These are phyloP conservation scores for Chrysochloris asiatica DNA, from an alignment of 2,113 vertebrate genomes.

Conservation along the genomic window DNA sequence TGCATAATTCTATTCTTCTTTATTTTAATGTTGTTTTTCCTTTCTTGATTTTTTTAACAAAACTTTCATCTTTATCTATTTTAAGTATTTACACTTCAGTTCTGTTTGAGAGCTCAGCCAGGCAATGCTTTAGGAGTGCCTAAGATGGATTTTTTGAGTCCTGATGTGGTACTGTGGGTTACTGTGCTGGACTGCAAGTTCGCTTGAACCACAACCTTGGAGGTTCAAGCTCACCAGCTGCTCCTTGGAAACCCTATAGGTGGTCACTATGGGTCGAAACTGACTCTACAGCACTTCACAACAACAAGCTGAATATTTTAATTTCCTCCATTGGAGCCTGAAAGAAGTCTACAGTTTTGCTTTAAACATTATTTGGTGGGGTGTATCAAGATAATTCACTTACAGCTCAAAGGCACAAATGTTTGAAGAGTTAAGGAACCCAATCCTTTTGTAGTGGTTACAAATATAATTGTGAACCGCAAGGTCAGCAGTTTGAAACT, in stretches of 20 bases:
- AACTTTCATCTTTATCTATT: constrained; percentile 36
- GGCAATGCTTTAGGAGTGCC: neutral
- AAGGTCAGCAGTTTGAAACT: too few species aligned
- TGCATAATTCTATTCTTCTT: neutral
- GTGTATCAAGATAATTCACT: constrained; percentile 38
- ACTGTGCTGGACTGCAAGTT: too few species aligned
- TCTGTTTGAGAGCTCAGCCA: neutral
- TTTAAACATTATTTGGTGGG: constrained; percentile 10
- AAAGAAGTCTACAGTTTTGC: neutral
- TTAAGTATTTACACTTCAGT: neutral
- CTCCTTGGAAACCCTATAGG: too few species aligned
- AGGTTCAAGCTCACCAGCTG: too few species aligned
- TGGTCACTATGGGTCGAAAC: too few species aligned
- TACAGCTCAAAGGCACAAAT: constrained; percentile 46
- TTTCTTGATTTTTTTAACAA: neutral
- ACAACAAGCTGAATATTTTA: neutral
- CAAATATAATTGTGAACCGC: too few species aligned
- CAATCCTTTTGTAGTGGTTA: too few species aligned
- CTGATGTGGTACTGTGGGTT: too few species aligned
- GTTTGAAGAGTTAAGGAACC: constrained; percentile 61
- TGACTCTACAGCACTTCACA: too few species aligned
- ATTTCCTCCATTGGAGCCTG: neutral
- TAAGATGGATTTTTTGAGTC: too few species aligned
- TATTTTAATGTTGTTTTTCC: neutral
- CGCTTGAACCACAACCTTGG: too few species aligned